phyloP scores from a whole-genome alignment of 2,113 vertebrate genomes.

The Podarcis cretensis region DNA sequence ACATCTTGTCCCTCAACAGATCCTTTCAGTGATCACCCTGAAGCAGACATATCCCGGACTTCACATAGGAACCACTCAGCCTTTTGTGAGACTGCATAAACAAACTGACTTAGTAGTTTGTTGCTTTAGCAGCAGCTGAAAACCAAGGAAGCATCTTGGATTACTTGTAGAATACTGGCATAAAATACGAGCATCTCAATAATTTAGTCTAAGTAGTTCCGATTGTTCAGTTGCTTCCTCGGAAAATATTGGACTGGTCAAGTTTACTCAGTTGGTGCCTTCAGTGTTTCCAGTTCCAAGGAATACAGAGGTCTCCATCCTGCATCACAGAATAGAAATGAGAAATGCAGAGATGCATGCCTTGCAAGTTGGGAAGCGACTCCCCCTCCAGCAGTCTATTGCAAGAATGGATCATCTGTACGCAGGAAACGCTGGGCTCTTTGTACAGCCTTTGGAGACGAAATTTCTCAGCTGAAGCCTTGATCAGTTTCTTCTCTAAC shows the following conservation, averaged over 20 bases:
- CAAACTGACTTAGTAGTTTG: conserved; percentile 29
- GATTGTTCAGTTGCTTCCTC: conserved; percentile 51
- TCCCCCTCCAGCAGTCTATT: conserved; percentile 83
- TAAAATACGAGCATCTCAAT: conserved; percentile 67
- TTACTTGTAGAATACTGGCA: conserved; percentile 49
- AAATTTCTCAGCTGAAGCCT: conserved; percentile 77
- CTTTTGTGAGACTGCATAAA: conserved; percentile 4
- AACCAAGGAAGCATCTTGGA: conserved; percentile 26
- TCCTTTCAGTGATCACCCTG: neutral
- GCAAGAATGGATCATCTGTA: conserved; percentile 91
- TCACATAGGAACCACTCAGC: conserved; percentile 15
- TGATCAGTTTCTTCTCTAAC: conserved; percentile 80
- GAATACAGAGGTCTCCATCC: conserved; percentile 94
- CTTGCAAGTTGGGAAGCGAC: conserved; percentile 77
- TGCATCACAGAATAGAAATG: conserved; percentile 95
- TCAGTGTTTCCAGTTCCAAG: conserved; percentile 95
- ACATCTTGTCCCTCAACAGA: conserved; percentile 43
- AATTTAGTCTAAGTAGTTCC: conserved; percentile 61
- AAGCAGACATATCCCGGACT: neutral
- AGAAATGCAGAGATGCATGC: conserved; percentile 88
- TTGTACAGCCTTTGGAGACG: conserved; percentile 87
- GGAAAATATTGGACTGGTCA: conserved; percentile 57
- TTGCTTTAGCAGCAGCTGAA: conserved; percentile 58
- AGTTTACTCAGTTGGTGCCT: conserved; percentile 50
- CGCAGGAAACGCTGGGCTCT: conserved; percentile 88